Evolutionary conservation across 1,140 invertebrate genomes (phyloP), one percentile per base, ranked within the genome.

Genomic region (Platyscapa corneri): DNA sequence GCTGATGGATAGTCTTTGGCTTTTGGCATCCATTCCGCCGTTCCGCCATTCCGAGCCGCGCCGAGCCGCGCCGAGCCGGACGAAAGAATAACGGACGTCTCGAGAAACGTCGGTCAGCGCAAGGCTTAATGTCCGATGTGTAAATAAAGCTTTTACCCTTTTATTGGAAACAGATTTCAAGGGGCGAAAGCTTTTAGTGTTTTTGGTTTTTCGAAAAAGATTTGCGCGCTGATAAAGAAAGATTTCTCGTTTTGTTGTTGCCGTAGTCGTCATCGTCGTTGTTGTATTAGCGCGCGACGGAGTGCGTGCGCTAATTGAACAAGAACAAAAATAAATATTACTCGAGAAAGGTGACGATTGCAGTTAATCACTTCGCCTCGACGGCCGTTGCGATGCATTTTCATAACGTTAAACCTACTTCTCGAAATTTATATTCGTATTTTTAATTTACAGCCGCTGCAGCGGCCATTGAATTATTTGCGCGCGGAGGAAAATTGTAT

Each of bases 61-160:
- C 12, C 12, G 42, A 46, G 42, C 42, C 42, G 3, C 39, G 56
- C 30, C 10, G 30, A 18, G 67, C 30, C 30, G 56, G 75, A 75
- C n/a, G 83, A 64, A 64, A 77, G 83, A 84, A 84, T 72, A 84
- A 79, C 76, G 60, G 82, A 67, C 82, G 74, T 84, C 76, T 39
- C 27, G 27, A 74, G 42, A 86, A 83, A 83, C 81, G 75, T 86
- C 81, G 81, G 84, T 76, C 84, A 75, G 78, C 30, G 23, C 14
- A 65, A 81, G 72, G 81, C 85, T 86, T 80, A 83, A 79, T 75
- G 85, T 86, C 81, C 42, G 49, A 64, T 64, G 42, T 30, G 42
- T 32, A 56, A 56, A 82, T 74, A 83, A 60, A 83, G 81, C 46
- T 72, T 76, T 84, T 49, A 70, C 75, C 46, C 76, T 78, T 78